phyloP scores from a whole-genome alignment of 2,113 vertebrate genomes.

The Hydropotes inermis region DNA sequence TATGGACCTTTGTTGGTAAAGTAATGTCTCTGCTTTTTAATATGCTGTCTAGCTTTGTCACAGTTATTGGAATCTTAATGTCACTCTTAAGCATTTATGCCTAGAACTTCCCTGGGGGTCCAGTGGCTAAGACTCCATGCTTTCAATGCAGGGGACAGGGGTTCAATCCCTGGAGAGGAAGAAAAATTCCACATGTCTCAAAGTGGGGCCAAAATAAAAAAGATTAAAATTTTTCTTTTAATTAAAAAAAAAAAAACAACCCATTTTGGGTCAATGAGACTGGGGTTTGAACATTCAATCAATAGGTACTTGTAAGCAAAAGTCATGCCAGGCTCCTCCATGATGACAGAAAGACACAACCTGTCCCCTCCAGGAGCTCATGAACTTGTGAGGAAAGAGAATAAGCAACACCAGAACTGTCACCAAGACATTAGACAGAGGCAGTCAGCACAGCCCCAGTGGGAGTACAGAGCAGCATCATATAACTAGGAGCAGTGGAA shows the following conservation, averaged over 20 bases:
- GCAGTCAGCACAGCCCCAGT: neutral
- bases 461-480: neutral
- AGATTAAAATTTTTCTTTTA: neutral
- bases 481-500: neutral
- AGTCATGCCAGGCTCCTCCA: neutral
- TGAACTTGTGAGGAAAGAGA: neutral
- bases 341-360: neutral
- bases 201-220: too few species aligned
- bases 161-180: too few species aligned
- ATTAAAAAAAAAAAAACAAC: too few species aligned
- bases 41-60: too few species aligned
- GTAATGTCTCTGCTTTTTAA: too few species aligned
- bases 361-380: neutral
- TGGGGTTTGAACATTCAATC: neutral
- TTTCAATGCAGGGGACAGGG: too few species aligned
- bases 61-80: too few species aligned
- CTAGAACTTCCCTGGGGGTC: too few species aligned
- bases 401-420: neutral
- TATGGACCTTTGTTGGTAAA: too few species aligned
- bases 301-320: fast-evolving
- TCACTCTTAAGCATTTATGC: too few species aligned
- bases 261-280: neutral
- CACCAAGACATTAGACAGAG: neutral
- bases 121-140: too few species aligned
- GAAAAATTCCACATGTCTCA: too few species aligned